phyloP scores from a whole-genome alignment of 2,797 vertebrate species.

The Crocidura indochinensis region DNA sequence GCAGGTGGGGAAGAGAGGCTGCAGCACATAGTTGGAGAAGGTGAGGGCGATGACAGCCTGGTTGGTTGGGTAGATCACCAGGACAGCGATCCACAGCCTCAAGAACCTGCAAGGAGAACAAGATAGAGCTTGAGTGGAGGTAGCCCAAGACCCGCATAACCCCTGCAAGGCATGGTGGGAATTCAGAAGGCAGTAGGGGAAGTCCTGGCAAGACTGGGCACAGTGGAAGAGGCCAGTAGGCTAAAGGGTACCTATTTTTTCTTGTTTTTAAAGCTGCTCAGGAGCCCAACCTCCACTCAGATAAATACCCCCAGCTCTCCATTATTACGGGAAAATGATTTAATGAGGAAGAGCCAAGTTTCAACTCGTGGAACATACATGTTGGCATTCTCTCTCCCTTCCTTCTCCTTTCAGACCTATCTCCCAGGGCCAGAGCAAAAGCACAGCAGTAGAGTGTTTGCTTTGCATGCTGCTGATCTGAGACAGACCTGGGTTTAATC shows the following conservation, averaged over 20 bases:
- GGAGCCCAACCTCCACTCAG: background rate
- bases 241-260: background rate
- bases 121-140: background rate
- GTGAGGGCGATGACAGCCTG: slow-evolving; percentile 95
- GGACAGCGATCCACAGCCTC: slow-evolving; percentile 93
- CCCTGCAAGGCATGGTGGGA: background rate
- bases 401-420: slow-evolving; percentile 7
- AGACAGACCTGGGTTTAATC: too few species aligned
- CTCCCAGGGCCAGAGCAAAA: too few species aligned
- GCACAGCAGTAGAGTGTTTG: too few species aligned
- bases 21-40: slow-evolving; percentile 94
- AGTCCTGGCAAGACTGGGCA: background rate
- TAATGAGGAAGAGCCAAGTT: slow-evolving; percentile 27
- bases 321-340: background rate
- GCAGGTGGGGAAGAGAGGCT: slow-evolving; percentile 93
- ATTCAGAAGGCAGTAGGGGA: slow-evolving; percentile 3
- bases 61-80: slow-evolving; percentile 94
- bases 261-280: slow-evolving; percentile 41
- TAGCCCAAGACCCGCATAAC: background rate
- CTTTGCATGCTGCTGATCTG: too few species aligned
- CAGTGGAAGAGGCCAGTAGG: slow-evolving; percentile 12
- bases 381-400: background rate
- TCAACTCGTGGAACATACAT: slow-evolving; percentile 6
- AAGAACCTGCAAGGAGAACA: slow-evolving; percentile 92
- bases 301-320: background rate